phyloP scores from a whole-genome alignment of 1,140 invertebrate genomes.

The Sinella curviseta region DNA sequence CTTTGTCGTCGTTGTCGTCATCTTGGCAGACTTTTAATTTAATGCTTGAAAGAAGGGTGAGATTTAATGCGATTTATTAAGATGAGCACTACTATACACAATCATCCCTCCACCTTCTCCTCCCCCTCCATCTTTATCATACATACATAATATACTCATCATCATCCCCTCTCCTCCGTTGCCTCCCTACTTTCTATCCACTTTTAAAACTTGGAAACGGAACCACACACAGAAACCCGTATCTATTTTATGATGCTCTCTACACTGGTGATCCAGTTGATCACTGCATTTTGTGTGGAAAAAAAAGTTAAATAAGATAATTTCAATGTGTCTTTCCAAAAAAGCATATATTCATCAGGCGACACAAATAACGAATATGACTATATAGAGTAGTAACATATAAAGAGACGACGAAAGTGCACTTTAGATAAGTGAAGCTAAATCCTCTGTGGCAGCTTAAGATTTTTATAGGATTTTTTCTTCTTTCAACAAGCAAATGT shows the following conservation, averaged over 20 bases:
- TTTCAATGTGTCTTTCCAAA: neutral
- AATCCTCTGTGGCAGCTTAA: slow-evolving; percentile 24
- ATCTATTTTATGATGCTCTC: no score
- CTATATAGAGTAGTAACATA: neutral
- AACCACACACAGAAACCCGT: no score
- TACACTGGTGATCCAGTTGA: no score
- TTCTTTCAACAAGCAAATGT: neutral
- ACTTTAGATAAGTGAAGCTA: slow-evolving; percentile 15
- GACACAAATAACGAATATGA: no score
- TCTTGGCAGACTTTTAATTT: slow-evolving; percentile 12
- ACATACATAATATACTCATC: neutral
- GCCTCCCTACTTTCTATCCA: no score
- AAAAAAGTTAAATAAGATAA: no score
- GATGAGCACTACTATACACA: neutral
- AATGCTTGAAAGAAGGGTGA: slow-evolving; percentile 26
- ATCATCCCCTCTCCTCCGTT: neutral
- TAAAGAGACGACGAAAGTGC: neutral
- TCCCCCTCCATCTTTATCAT: neutral
- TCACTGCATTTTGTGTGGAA: no score
- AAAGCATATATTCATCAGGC: no score
- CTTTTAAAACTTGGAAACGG: neutral
- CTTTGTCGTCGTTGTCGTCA: neutral
- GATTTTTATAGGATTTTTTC: slow-evolving; percentile 3
- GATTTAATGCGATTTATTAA: slow-evolving; percentile 26
- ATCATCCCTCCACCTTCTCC: neutral